Conservation (phyloP, 2,113 vertebrate species). For the Nematolebias whitei region DNA sequence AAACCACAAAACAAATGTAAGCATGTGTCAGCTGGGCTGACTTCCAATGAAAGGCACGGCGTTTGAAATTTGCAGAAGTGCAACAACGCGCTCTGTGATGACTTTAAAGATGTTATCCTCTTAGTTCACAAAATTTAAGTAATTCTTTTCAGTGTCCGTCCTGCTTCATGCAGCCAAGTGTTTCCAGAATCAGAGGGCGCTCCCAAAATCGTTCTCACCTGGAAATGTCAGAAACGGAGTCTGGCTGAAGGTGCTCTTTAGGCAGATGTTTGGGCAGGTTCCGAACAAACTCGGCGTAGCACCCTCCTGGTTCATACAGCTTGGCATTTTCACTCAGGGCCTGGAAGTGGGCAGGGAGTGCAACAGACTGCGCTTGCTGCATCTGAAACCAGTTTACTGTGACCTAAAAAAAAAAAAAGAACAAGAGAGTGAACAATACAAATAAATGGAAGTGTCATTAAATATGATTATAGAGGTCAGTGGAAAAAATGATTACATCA, state of each 20-base stretch:
- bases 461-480: too few relatives aligned
- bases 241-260: slow-evolving; percentile 70
- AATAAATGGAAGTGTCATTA: too few relatives aligned
- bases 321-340: slow-evolving; percentile 89
- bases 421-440: not conserved
- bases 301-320: slow-evolving; percentile 91
- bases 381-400: slow-evolving; percentile 97
- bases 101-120: not conserved
- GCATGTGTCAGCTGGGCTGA: not conserved
- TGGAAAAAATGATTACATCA: too few relatives aligned
- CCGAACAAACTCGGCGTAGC: slow-evolving; percentile 90
- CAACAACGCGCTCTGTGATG: not conserved
- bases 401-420: slow-evolving; percentile 76
- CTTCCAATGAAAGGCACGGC: not conserved
- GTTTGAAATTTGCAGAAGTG: not conserved
- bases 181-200: not conserved
- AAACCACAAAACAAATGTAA: not conserved
- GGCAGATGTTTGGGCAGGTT: slow-evolving; percentile 83
- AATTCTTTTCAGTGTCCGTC: not conserved
- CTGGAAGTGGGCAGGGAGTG: slow-evolving; percentile 87
- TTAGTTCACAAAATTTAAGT: not conserved
- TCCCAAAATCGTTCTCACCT: slow-evolving; percentile 75
- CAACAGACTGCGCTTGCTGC: slow-evolving; percentile 87
- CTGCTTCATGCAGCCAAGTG: accelerated
- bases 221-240: slow-evolving; percentile 81